Base-by-base conservation (phyloP, 2,888 invertebrate genomes). In the Linnaemya tessellans region DNA sequence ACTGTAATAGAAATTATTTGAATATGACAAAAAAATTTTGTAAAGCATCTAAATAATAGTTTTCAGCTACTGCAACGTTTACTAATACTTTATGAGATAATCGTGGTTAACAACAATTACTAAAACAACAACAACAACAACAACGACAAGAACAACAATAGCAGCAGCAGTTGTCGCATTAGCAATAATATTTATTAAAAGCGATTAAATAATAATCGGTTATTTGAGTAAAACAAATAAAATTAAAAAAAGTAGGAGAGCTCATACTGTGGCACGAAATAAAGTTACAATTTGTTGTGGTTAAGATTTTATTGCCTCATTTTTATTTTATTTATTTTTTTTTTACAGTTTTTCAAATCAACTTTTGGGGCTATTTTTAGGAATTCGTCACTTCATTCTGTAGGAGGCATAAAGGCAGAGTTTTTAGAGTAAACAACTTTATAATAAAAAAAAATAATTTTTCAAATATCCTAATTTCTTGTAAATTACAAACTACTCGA, bases 201-300 rank as follows among this genome's bases (percentile, higher is more conserved):
- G 62, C 62, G 70, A 64, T 79, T 70, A 79, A 79, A 79, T 70
- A 79, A 79, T 70, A 71, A 79, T 71, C 62, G 51, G 58, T 49
- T 58, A 78, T 70, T 68, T 70, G 60, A 51, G 38, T 30, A 25
- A 43, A 43, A 46, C 22, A 77, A 35, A 11, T 25, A 38, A 71
- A 70, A n/a, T 46, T 43, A 18, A 38, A 71, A 70, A 25, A 25
- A 64, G 5, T 10, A 11, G 43, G 64, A 65, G 46, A 46, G 46
- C 30, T 9, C 1, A 49, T 22, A 46, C 25, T 30, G 46, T 49
- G n/a, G 2, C 13, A 1, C 65, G 49, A 65, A 41, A 60, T 1
- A 18, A 18, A n/a, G 0, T 58, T 3, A 9, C 13, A 4, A 46
- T 46, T 15, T 46, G 15, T 13, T 41, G 41, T 11, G 30, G 30